A percentile compares a stretch with the other conserved stretches of the same genome.
phyloP scores from a whole-genome alignment of 2,797 vertebrate genomes.

The Paguma larvata region DNA sequence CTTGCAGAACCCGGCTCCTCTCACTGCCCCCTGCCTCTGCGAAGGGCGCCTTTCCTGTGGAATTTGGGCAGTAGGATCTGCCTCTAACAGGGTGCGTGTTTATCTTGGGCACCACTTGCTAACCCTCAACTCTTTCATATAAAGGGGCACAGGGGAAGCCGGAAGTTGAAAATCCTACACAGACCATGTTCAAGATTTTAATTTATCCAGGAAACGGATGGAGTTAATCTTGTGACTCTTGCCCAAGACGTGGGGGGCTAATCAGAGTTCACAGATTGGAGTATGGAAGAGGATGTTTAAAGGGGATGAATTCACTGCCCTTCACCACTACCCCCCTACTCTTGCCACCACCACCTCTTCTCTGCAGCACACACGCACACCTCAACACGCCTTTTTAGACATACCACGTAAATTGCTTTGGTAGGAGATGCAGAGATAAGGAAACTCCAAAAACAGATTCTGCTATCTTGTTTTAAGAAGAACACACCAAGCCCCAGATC shows the following conservation, averaged over 20 bases:
- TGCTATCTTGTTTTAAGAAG: slow-evolving; percentile 65
- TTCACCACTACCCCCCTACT: neutral
- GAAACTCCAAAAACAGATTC: slow-evolving; percentile 72
- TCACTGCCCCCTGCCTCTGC: neutral
- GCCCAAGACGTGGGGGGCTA: neutral
- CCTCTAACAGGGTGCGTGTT: neutral
- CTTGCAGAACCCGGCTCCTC: neutral
- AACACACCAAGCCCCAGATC: slow-evolving; percentile 59
- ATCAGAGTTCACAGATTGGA: neutral
- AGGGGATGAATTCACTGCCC: neutral
- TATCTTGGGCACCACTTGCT: neutral
- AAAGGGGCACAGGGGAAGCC: neutral
- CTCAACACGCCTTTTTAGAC: neutral
- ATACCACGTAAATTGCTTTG: neutral
- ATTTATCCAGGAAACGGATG: slow-evolving; percentile 46
- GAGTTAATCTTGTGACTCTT: slow-evolving; percentile 4
- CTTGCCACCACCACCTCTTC: neutral
- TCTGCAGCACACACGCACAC: neutral
- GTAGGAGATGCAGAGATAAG: slow-evolving; percentile 53
- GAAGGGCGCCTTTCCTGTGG: neutral
- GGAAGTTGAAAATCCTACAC: slow-evolving; percentile 18
- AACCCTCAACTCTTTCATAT: neutral
- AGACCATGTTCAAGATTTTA: slow-evolving; percentile 11
- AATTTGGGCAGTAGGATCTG: neutral
- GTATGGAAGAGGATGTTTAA: neutral